Conservation (phyloP, 1,140 invertebrate species). For the Sminthurinus signatus region DNA sequence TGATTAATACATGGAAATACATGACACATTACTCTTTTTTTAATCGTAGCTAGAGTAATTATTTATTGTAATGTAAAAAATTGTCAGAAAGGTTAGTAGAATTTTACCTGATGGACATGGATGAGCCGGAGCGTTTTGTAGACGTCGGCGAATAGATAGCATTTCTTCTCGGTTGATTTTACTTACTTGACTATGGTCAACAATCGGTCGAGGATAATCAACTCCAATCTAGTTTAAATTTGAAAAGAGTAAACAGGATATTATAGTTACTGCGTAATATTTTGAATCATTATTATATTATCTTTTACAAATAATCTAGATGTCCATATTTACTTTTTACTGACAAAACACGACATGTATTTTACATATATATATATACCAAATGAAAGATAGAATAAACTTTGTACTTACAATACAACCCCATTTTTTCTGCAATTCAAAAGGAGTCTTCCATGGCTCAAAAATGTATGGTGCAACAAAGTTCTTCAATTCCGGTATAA, state of each 20-base stretch:
- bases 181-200: constrained; percentile 46
- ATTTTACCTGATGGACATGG: constrained; percentile 57
- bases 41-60: too few relatives aligned
- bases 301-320: not conserved
- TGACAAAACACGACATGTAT: constrained; percentile 2
- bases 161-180: constrained; percentile 45
- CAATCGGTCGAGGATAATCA: constrained; percentile 49
- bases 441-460: constrained; percentile 51
- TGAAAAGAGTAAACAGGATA: too few relatives aligned
- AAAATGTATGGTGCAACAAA: constrained; percentile 49
- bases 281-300: not conserved
- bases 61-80: too few relatives aligned
- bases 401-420: constrained; percentile 47
- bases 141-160: constrained; percentile 34
- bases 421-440: constrained; percentile 46
- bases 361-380: not conserved
- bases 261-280: not conserved
- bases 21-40: too few relatives aligned
- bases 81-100: too few relatives aligned
- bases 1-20: too few relatives aligned
- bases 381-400: too few relatives aligned
- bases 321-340: not conserved
- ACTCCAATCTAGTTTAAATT: constrained; percentile 43
- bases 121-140: constrained; percentile 48
- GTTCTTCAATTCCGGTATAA: constrained; percentile 48